Conservation (phyloP, 2,888 invertebrate genomes). For the Leptura quadrifasciata region DNA sequence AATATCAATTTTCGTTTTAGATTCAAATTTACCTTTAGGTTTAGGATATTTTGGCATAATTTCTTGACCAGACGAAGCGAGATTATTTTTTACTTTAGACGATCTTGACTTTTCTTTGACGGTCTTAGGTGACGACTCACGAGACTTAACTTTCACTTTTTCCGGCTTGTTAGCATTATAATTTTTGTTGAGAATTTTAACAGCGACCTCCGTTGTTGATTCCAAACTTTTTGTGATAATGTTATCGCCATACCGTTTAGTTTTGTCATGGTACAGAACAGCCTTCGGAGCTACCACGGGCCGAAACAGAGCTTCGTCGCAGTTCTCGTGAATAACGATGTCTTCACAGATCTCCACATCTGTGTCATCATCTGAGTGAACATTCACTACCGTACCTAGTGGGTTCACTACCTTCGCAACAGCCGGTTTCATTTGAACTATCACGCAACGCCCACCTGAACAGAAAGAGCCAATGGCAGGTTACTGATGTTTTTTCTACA, state of each 20-base stretch:
- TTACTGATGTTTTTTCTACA: slow-evolving; percentile 67
- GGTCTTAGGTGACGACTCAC: slow-evolving; percentile 44
- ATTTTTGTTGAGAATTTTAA: slow-evolving; percentile 58
- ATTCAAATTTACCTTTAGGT: slow-evolving; percentile 37
- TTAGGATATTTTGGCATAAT: slow-evolving; percentile 42
- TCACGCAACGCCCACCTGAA: slow-evolving; percentile 79
- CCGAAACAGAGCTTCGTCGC: slow-evolving; percentile 82
- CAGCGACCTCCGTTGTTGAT: slow-evolving; percentile 64
- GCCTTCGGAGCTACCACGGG: slow-evolving; percentile 79
- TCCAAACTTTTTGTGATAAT: slow-evolving; percentile 64
- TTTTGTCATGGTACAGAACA: slow-evolving; percentile 60
- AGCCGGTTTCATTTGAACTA: slow-evolving; percentile 72
- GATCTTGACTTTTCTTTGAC: slow-evolving; percentile 36
- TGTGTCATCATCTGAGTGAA: slow-evolving; percentile 72
- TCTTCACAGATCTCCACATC: slow-evolving; percentile 66
- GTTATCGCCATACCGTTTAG: slow-evolving; percentile 53
- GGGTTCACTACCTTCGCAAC: slow-evolving; percentile 86
- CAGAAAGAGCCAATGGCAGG: slow-evolving; percentile 92
- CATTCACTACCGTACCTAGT: slow-evolving; percentile 82
- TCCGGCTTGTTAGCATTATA: slow-evolving; percentile 4
- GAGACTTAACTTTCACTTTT: slow-evolving; percentile 43
- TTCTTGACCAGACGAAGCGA: slow-evolving; percentile 41
- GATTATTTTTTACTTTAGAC: slow-evolving; percentile 12
- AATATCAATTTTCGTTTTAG: slow-evolving; percentile 41
- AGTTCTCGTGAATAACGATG: slow-evolving; percentile 76